Base-by-base conservation (phyloP, 30 jellyfish, hydroid and myxozoan species). In the Aurelia aurita complex sp. Pacific region DNA sequence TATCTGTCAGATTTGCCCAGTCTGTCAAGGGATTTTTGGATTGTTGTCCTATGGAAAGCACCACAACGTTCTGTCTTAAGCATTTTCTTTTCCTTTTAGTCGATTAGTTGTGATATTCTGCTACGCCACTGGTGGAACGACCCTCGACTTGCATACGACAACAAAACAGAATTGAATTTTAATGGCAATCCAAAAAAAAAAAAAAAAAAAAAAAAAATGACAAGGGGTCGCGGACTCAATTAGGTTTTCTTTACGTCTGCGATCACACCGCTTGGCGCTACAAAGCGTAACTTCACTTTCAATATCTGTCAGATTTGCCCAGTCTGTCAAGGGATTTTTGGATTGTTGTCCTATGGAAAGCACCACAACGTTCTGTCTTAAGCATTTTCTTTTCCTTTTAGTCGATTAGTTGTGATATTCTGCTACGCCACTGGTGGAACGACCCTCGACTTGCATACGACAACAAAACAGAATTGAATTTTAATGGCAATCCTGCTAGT, bases 121-220 rank as follows among this genome's bases (percentile, higher is more conserved):
- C 71, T 85, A 17, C 74, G 94, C 4, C 82, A 74, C 3, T 85
- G 88, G 88, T 85, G 94, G 94, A 74, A 65, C 2, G 94, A 85
- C 53, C 87, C 88, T 13, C 62, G 94, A 40, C 67, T 74, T 34
- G 76, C 62, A 6, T 71, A 33, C 32, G 88, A 76, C 73, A 67
- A 54, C 52, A 63, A 74, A 16, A 35, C 77, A 40, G 63, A 5
- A 42, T 4, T 74, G 16, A 74, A 65, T 42, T 71, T 68, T 73
- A 85, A 85, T 64, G 94, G 87, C 1, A 75, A 85, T 74, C 88
- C 94, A n/a, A n/a, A n/a, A n/a, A n/a, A n/a, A n/a, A n/a, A n/a
- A n/a, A n/a, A n/a, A n/a, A n/a, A n/a, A n/a, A n/a, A n/a, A n/a
- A n/a, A n/a, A n/a, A n/a, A n/a, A n/a, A 40, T 40, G 52, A 6